These are phyloP conservation scores for Parazoanthus atlanticus DNA, from an alignment of 92 coral and sea anemone species.

Conservation along the genomic window DNA sequence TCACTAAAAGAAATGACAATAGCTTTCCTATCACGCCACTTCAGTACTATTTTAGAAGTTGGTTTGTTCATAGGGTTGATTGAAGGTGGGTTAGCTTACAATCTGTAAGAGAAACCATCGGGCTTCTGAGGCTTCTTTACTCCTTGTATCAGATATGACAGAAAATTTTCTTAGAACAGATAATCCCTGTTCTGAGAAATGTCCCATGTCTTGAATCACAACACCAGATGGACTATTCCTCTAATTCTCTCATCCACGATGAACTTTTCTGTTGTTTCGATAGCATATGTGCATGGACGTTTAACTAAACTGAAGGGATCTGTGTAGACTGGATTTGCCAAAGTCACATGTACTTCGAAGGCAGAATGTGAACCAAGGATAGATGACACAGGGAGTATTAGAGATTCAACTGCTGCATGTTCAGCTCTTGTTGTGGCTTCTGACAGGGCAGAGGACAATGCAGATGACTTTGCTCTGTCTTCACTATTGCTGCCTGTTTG, in stretches of 20 bases:
- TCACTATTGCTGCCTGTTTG: too few relatives aligned
- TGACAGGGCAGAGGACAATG: constrained; percentile 7
- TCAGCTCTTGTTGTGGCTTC: constrained; percentile 52
- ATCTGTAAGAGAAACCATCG: constrained; percentile 44
- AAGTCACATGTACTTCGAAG: neutral
- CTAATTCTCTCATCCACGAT: constrained; percentile 14
- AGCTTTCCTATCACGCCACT: constrained; percentile 25
- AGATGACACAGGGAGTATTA: neutral
- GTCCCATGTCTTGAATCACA: constrained; percentile 41
- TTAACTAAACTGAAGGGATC: constrained; percentile 39
- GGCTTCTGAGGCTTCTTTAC: constrained; percentile 46
- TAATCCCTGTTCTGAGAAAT: constrained; percentile 48
- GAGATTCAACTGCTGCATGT: constrained; percentile 38
- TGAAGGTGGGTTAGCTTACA: neutral
- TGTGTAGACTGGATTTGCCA: neutral
- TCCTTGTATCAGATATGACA: constrained; percentile 2
- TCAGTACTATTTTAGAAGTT: constrained; percentile 13
- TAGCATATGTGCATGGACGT: constrained; percentile 44
- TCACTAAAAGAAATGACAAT: constrained; percentile 49
- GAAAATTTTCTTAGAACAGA: constrained; percentile 49
- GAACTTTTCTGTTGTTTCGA: constrained; percentile 36
- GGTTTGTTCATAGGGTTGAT: constrained; percentile 53
- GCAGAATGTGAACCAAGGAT: neutral
- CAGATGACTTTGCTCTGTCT: too few relatives aligned
- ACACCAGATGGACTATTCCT: constrained; percentile 42